Base-by-base conservation (phyloP, 2,797 vertebrate species). In the Catostomus latipinnis region DNA sequence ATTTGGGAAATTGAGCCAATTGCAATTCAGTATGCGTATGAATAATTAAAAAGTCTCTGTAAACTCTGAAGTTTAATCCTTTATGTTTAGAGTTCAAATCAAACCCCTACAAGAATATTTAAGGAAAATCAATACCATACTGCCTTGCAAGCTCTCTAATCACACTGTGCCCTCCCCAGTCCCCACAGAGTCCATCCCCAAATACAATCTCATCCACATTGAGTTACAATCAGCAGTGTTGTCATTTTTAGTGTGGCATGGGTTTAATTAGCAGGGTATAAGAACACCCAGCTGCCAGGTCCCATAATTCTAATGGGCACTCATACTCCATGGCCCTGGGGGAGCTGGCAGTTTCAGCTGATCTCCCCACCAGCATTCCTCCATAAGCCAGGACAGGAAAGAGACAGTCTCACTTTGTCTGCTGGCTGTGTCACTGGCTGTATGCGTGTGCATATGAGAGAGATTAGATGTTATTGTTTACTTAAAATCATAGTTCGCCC, bases 281-380 rank as follows among this genome's bases (percentile, higher is more conserved):
- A 90, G 91, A 85, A 89, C 86, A 91, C 88, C 87, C 86, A 89
- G 90, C 91, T 94, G 93, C 92, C 93, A 93, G 89, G 88, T 88
- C 91, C 92, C 86, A 93, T 94, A 92, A 94, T 87, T 88, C 86
- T 93, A 94, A 94, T 93, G 90, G 90, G 90, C 88, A 88, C 90
- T 93, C 91, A 92, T 87, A 87, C 86, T 82, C 73, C 2, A 71
- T 85, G 85, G 88, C 88, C 90, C 90, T 87, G 86, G 86, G 10
- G 87, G 78, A 78, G 91, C 90, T 83, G 78, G 85, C 89, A 91
- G 89, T 81, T 83, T 81, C 85, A n/a, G 61, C 50, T 57, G 53
- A 50, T 34, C 34, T 34, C 34, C 83, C 76, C 77, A 81, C 73
- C 48, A 81, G 84, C 83, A 45, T 22, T 72, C 13, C 76, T 71